Base-by-base conservation (phyloP, 2,888 invertebrate genomes). In the Epinotia nisella region DNA sequence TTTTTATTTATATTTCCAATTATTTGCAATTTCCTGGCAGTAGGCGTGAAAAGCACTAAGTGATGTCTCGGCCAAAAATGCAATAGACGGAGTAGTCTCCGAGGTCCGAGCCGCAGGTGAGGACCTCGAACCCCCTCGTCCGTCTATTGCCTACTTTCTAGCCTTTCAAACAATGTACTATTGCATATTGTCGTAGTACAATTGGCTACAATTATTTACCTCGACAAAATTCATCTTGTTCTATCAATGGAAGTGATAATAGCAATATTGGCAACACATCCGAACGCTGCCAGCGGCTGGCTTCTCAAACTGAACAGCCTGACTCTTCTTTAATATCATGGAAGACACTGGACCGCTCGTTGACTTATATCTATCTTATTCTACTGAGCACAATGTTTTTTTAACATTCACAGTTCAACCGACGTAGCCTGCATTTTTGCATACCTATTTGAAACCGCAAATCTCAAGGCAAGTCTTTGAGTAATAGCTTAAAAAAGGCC, bases 281-380 rank as follows among this genome's bases (percentile, higher is more conserved):
- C 7, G 49, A 49, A 7, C 35, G 21, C 13, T 45, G 21, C 3
- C 15, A 55, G 13, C 39, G 35, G 3, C 2, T 35, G n/a, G n/a
- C 55, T 64, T 13, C 13, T 17, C 51, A 10, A 17, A 29, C 35
- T 11, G 10, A 17, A 15, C 17, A 51, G 60, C 75, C 72, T 17
- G 60, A 35, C 56, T 62, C 70, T 55, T 66, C 60, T 45, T 62
- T 72, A 72, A 68, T 62, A 72, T 68, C 64, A 73, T 80, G 81
- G 81, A 81, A 81, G 81, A 81, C 81, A 76, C 69, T 77, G 78
- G 81, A 81, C 78, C 76, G 75, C 67, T 61, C 19, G 71, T 67
- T 74, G 15, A 51, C 65, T 70, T 74, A 73, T n/a, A 60, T 65
- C 35, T 55, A 55, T 35, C 21, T 70, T 53, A 70, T 19, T 45